phyloP scores from a whole-genome alignment of 2,113 vertebrate species.

The Tympanuchus pallidicinctus region DNA sequence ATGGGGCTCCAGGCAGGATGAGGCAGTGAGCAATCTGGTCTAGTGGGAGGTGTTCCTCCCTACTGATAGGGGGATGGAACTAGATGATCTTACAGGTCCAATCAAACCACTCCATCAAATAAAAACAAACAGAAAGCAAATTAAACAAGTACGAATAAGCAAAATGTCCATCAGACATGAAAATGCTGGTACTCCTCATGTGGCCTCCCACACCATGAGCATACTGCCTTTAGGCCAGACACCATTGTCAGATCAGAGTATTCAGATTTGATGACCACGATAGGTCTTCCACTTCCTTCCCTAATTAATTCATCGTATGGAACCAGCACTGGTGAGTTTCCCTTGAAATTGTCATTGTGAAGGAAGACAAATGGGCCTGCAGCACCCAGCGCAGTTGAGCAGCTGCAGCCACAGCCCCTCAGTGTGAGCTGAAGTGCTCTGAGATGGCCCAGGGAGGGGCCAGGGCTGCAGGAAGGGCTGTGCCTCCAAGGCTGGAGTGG shows the following conservation, averaged over 20 bases:
- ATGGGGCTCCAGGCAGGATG: too few relatives aligned
- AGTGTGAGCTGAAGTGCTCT: slow-evolving; percentile 12
- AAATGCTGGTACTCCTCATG: neutral
- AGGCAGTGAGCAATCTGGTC: too few relatives aligned
- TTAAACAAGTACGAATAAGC: neutral
- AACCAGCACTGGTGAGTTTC: neutral
- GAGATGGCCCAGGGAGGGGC: slow-evolving; percentile 15
- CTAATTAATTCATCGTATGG: neutral
- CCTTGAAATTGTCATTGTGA: slow-evolving; percentile 5
- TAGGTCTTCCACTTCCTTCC: neutral
- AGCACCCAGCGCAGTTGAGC: neutral
- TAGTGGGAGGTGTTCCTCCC: too few relatives aligned
- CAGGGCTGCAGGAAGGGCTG: neutral
- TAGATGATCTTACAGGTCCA: too few relatives aligned
- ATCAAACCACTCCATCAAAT: neutral
- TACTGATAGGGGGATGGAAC: too few relatives aligned
- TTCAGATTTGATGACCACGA: neutral
- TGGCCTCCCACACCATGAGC: neutral
- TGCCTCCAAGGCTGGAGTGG: neutral
- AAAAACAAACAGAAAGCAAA: neutral
- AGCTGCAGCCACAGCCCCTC: neutral
- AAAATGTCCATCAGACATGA: neutral
- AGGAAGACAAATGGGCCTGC: neutral
- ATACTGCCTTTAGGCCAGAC: neutral
- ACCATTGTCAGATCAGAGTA: neutral